phyloP scores from a whole-genome alignment of 2,797 vertebrate species.

The Ptychobarbus kaznakovi region DNA sequence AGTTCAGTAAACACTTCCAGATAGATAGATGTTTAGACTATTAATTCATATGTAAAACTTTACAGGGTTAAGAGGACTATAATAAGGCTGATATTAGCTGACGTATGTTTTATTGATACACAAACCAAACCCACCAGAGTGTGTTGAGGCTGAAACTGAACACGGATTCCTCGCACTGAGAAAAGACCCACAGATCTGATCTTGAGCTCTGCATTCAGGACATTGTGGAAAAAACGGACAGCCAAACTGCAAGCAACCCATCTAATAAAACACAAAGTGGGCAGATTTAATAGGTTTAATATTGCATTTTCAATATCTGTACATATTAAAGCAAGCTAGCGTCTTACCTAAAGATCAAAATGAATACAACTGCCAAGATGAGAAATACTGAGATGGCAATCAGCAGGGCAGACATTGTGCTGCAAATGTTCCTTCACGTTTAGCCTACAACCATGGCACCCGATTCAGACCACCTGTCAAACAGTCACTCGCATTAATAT shows the following conservation, averaged over 20 bases:
- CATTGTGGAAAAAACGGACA: slow-evolving; percentile 84
- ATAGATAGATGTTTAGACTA: not conserved
- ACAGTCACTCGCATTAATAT: slow-evolving; percentile 5
- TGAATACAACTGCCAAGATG: slow-evolving; percentile 60
- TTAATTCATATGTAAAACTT: not conserved
- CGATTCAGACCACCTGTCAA: slow-evolving; percentile 47
- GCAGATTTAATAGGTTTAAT: not conserved
- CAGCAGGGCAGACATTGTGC: slow-evolving; percentile 75
- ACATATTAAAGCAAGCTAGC: not conserved
- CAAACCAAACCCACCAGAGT: slow-evolving; percentile 84
- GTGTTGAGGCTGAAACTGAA: slow-evolving; percentile 92
- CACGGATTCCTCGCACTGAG: slow-evolving; percentile 88
- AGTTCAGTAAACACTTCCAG: not conserved
- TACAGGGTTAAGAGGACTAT: not conserved
- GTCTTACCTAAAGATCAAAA: slow-evolving; percentile 76
- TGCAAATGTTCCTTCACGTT: slow-evolving; percentile 68
- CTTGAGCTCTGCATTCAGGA: slow-evolving; percentile 89
- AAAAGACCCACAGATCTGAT: slow-evolving; percentile 91
- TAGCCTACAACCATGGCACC: slow-evolving; percentile 62
- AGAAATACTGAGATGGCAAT: slow-evolving; percentile 67
- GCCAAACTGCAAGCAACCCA: slow-evolving; percentile 87
- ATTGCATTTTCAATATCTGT: not conserved
- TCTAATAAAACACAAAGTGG: slow-evolving; percentile 68
- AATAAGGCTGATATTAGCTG: not conserved
- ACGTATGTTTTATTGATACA: not conserved